phyloP scores from a whole-genome alignment of 2,888 invertebrate species.

The Peribatodes rhomboidaria region DNA sequence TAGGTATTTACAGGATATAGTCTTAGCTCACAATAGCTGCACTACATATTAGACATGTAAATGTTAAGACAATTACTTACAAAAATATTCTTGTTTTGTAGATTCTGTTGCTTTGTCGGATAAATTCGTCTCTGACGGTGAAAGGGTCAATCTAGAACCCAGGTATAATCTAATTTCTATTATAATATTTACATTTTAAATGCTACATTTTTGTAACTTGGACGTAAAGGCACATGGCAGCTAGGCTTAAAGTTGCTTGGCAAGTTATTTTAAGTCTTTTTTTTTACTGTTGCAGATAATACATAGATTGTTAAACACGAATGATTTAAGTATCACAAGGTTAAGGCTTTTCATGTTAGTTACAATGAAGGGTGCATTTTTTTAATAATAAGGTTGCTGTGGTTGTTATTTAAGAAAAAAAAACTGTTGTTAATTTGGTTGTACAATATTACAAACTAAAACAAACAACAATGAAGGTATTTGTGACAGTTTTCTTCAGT shows the following conservation, averaged over 20 bases:
- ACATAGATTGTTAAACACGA: slow-evolving; percentile 24
- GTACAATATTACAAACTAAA: background rate
- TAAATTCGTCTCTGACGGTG: too few species aligned
- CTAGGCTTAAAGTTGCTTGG: slow-evolving; percentile 64
- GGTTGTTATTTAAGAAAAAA: too few species aligned
- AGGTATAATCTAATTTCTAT: slow-evolving; percentile 8
- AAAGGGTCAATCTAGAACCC: too few species aligned
- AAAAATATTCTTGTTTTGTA: too few species aligned
- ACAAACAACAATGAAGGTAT: too few species aligned
- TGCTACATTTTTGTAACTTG: slow-evolving; percentile 50
- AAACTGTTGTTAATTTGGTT: background rate
- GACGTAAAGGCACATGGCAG: slow-evolving; percentile 56
- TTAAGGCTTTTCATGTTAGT: slow-evolving; percentile 27
- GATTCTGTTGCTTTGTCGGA: too few species aligned
- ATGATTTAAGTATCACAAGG: slow-evolving; percentile 32
- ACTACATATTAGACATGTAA: too few species aligned
- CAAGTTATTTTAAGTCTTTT: slow-evolving; percentile 63
- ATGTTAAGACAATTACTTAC: too few species aligned
- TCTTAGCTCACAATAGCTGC: too few species aligned
- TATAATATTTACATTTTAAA: slow-evolving; percentile 38
- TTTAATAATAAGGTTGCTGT: too few species aligned
- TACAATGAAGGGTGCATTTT: background rate
- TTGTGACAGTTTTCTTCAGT: too few species aligned
- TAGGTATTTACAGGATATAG: too few species aligned
- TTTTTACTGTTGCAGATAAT: slow-evolving; percentile 29